Percentiles rank a stretch among this genome's conserved stretches.
Evolutionary conservation across 2,888 invertebrate species (phyloP).

Genomic region (Cancer borealis): DNA sequence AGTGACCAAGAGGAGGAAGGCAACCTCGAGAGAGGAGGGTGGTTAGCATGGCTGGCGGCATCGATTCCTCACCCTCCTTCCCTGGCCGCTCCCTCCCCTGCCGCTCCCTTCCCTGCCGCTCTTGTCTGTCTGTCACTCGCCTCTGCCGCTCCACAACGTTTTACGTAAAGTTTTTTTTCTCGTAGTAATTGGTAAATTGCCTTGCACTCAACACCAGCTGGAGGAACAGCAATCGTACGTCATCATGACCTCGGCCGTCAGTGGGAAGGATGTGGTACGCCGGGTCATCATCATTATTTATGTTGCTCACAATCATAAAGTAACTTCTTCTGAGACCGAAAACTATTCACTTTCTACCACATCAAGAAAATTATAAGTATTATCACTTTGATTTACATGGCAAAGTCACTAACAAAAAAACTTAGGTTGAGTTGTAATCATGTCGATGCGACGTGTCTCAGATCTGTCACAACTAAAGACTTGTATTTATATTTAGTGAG

Average conservation of each 20-base stretch:
- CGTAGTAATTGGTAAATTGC: constrained; percentile 13
- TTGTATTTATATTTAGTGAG: not conserved
- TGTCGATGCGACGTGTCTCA: not conserved
- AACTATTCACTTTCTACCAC: not conserved
- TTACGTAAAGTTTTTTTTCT: constrained; percentile 5
- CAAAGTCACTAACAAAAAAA: not conserved
- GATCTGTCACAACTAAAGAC: not conserved
- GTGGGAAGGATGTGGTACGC: not conserved
- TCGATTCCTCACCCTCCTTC: constrained; percentile 39
- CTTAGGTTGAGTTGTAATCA: not conserved
- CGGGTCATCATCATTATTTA: not conserved
- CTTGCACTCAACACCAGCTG: not conserved
- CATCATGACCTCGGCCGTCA: not conserved
- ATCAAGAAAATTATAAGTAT: not conserved
- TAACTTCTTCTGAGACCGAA: not conserved
- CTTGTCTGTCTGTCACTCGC: not conserved
- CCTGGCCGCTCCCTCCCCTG: not conserved
- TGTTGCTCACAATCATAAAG: not conserved
- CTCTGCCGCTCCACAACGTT: constrained; percentile 18
- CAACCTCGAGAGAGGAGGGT: constrained; percentile 5
- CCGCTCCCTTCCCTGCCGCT: not conserved
- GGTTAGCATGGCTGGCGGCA: constrained; percentile 38
- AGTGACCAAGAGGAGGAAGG: constrained; percentile 17
- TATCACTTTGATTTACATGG: not conserved
- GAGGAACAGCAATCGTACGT: not conserved